Conservation (phyloP, 1,140 invertebrate genomes). For the Wasmannia auropunctata region DNA sequence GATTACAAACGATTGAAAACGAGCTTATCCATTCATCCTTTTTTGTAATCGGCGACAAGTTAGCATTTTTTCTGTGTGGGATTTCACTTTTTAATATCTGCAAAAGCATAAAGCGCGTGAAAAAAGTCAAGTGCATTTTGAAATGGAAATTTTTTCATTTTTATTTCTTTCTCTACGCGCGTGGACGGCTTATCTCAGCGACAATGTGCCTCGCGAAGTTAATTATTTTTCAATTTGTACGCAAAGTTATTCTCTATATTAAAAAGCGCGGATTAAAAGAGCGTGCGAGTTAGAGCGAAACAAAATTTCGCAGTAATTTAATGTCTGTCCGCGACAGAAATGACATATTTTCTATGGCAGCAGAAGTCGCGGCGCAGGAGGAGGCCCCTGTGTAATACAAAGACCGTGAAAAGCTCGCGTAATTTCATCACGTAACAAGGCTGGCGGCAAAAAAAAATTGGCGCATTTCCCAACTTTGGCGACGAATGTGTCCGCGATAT, state of each 20-base stretch:
- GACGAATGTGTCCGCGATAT: slow-evolving; percentile 24
- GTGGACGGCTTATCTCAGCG: background rate
- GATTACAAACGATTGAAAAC: background rate
- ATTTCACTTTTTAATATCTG: slow-evolving; percentile 43
- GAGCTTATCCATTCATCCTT: background rate
- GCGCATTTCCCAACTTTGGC: slow-evolving; percentile 51
- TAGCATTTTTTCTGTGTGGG: background rate
- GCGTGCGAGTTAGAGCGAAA: slow-evolving; percentile 33
- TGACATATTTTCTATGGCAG: slow-evolving; percentile 52
- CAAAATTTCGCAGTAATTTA: slow-evolving; percentile 57
- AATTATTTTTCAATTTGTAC: slow-evolving; percentile 57
- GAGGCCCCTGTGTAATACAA: background rate
- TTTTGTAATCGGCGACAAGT: background rate
- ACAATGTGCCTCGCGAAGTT: slow-evolving; percentile 37
- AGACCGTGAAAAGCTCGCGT: slow-evolving; percentile 42
- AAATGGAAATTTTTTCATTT: background rate
- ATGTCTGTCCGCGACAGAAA: slow-evolving; percentile 47
- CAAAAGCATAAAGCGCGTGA: background rate
- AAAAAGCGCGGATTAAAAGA: slow-evolving; percentile 50
- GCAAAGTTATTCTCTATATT: slow-evolving; percentile 33
- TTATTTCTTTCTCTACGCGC: background rate
- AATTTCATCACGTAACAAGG: slow-evolving; percentile 65
- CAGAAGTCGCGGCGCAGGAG: slow-evolving; percentile 27
- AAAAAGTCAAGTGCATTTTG: slow-evolving; percentile 32
- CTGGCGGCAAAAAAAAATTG: slow-evolving; percentile 50